phyloP scores from a whole-genome alignment of 2,888 invertebrate genomes.

The Hypolimnas misippus region DNA sequence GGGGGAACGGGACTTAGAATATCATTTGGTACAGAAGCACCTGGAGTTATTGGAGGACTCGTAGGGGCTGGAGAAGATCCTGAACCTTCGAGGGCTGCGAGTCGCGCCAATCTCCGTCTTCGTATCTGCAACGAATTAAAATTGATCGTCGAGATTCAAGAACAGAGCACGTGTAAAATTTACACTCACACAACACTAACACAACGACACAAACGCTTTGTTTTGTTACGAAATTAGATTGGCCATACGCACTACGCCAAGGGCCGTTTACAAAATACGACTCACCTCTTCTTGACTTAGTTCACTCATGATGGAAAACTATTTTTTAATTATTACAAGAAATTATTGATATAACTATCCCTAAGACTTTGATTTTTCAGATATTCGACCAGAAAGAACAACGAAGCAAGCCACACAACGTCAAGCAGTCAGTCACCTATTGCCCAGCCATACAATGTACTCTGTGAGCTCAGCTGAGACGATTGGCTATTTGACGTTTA shows the following conservation, averaged over 20 bases:
- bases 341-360: conserved; percentile 51
- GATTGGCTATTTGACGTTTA: conserved; percentile 72
- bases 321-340: conserved; percentile 49
- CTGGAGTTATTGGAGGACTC: conserved; percentile 77
- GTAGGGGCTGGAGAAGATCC: conserved; percentile 75
- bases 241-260: conserved; percentile 75
- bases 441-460: conserved; percentile 60
- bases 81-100: conserved; percentile 85
- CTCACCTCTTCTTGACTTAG: conserved; percentile 95
- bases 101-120: conserved; percentile 88
- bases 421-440: conserved; percentile 81
- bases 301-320: conserved; percentile 88
- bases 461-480: conserved; percentile 67
- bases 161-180: conserved; percentile 61
- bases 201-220: conserved; percentile 77
- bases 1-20: conserved; percentile 54
- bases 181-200: conserved; percentile 57
- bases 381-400: conserved; percentile 64
- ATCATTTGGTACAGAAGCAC: conserved; percentile 67
- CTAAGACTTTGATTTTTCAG: conserved; percentile 58
- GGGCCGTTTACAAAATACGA: conserved; percentile 70
- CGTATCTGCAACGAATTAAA: conserved; percentile 86
- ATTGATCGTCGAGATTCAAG: conserved; percentile 42
- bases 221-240: conserved; percentile 84
- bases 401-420: conserved; percentile 73